Evolutionary conservation across 2,113 vertebrate species (phyloP), one percentile per base, ranked within the genome.

Genomic region (Ictalurus furcatus): DNA sequence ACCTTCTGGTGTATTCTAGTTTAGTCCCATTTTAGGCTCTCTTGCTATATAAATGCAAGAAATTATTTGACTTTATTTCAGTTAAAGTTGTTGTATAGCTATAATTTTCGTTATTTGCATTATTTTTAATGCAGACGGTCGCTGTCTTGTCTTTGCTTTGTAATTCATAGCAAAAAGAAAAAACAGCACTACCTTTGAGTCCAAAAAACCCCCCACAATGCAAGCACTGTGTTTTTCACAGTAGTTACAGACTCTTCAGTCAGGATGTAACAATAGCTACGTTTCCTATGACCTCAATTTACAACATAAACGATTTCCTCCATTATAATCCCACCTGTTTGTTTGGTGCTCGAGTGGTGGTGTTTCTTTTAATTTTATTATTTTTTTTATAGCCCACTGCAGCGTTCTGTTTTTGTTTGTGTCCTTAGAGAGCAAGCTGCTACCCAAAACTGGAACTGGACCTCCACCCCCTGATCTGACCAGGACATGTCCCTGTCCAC

Each of bases 361-460:
- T 44, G 0, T 48, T 48, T 48, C 9, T 48, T 48, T 0, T 48
- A 9, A 48, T 48, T 9, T 9, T 48, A 48, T 3, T 65, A 4
- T 34, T 34, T 19, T 25, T 37, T 61, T 78, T 6, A 21, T 59
- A 65, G 58, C 37, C 69, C 21, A 63, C 19, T n/a, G 7, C 48
- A 85, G 37, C 59, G 34, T 30, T 74, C 52, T 52, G 65, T n/a
- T 58, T 88, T n/a, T 44, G 67, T 83, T 67, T 89, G n/a, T 90
- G 58, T 79, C 44, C 30, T 5, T 80, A 91, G 92, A 87, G 58
- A 21, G 37, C 21, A 83, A 67, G 19, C 54, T 52, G 2, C 91
- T 96, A 25, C 94, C 95, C 54, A 88, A 90, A 90, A 95, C 95
- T 19, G 92, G 91, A 90, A 95, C 95, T 19, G 92, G 91, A n/a